These are phyloP conservation scores for Drosophila mauritiana DNA, from an alignment of 1,140 invertebrate genomes.

Conservation along the genomic window DNA sequence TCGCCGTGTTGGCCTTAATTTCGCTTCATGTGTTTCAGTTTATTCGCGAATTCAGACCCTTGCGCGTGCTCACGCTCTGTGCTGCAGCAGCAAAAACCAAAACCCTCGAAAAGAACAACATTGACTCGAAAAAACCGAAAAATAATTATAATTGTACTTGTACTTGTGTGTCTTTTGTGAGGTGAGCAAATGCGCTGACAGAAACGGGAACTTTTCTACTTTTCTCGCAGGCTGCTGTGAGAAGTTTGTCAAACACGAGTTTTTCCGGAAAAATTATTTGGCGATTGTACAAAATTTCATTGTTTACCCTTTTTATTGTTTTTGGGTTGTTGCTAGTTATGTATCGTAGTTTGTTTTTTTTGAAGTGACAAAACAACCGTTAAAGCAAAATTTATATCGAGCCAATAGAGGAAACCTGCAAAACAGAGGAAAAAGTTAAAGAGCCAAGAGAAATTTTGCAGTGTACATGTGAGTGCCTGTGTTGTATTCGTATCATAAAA, in stretches of 20 bases:
- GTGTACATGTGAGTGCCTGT: slow-evolving; percentile 14
- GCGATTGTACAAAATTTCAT: slow-evolving; percentile 1
- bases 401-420: neutral
- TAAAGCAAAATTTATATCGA: neutral
- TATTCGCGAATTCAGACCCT: slow-evolving; percentile 66
- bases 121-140: slow-evolving; percentile 1
- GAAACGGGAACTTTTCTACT: neutral
- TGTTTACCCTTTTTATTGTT: slow-evolving; percentile 1
- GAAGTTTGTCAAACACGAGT: slow-evolving; percentile 8
- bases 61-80: slow-evolving; percentile 35
- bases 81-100: slow-evolving; percentile 9
- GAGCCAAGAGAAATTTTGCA: neutral
- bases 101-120: slow-evolving; percentile 7
- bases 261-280: slow-evolving; percentile 2
- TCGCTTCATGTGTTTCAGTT: slow-evolving; percentile 44
- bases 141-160: slow-evolving; percentile 15
- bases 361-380: neutral
- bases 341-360: slow-evolving; percentile 1
- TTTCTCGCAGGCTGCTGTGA: neutral
- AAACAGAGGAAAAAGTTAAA: neutral
- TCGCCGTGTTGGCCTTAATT: slow-evolving; percentile 73
- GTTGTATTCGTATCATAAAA: slow-evolving; percentile 54
- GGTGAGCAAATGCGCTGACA: slow-evolving; percentile 11
- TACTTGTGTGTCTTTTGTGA: slow-evolving; percentile 27
- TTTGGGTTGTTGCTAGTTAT: neutral